Evolutionary conservation across 1,140 invertebrate genomes (phyloP), one percentile per base, ranked within the genome.

Genomic region (Oppia nitens): DNA sequence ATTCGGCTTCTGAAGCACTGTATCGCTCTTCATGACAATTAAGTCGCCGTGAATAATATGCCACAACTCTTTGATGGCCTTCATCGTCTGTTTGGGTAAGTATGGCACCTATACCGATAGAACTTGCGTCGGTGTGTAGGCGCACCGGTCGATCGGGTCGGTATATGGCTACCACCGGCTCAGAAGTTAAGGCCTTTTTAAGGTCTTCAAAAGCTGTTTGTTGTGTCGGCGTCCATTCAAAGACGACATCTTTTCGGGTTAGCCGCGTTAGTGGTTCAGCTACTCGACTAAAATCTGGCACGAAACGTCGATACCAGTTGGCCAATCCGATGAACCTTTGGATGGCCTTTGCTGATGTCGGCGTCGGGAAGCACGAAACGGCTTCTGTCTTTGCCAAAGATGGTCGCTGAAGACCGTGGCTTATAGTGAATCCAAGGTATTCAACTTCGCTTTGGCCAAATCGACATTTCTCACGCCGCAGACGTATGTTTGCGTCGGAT

Each of bases 381-480:
- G 53, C 57, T 6, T 3, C n/a, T 14, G 60, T 23, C 47, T 60
- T 64, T 20, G 55, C 29, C 1, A 25, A 24, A 3, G 47, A 25
- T 11, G 61, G 53, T 3, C 26, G 45, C 3, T 20, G 11, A 3
- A 25, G 26, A 3, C 59, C 48, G 51, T 57, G 28, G 24, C 29
- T 55, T 24, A 66, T 57, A 2, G 51, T 47, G 26, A 56, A 57
- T 12, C 57, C 65, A 9, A 66, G 48, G 53, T 47, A 66, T 4
- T 55, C 29, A 6, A 67, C 25, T 47, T 59, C 53, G 21, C 28
- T 49, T 17, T 58, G 40, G 12, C 24, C 47, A 57, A 66, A 64
- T 24, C 57, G 14, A 26, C 61, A 63, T 63, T 60, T 64, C 20
- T 60, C 20, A 51, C 53, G 47, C 21, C 64, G 62, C 17, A 66